Base-by-base conservation (phyloP, 2,797 vertebrate species). In the Nannoperca obscura region DNA sequence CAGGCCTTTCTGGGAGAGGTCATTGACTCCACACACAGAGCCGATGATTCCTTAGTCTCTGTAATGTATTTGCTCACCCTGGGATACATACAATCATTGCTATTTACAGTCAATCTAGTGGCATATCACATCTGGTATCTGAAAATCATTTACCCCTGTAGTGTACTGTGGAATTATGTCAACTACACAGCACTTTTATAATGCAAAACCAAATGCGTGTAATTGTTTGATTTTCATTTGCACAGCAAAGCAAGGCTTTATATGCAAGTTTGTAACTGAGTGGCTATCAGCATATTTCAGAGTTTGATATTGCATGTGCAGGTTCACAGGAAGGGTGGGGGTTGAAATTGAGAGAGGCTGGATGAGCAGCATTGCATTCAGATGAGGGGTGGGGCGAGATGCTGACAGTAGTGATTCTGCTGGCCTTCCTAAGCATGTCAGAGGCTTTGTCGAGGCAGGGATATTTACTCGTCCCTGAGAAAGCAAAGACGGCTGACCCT, bases 381-480 rank as follows among this genome's bases (percentile, higher is more conserved):
- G 81, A 85, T 75, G 84, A 74, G 78, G 65, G 61, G 64, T 64
- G 64, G 85, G 64, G 24, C 2, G 62, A 67, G 76, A 61, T 81
- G 91, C 92, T 93, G 91, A 93, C 88, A 86, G 72, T 60, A 85
- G 89, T 86, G 89, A 76, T 89, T 91, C 84, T 78, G 82, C 87
- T 84, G 82, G 86, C 88, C 81, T 82, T 91, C 83, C 81, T 85
- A 75, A 91, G 90, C 88, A 91, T 90, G 90, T 89, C 91, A 87
- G 86, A 87, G 88, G 84, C 84, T 94, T 93, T 93, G 90, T 92
- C 74, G 87, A 91, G 85, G 89, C 80, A 86, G 86, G 86, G 84
- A 90, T 90, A 87, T 90, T 92, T 86, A 86, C 86, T 74, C 36
- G 76, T 82, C 85, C 82, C 83, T 77, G 85, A 80, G 88, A 89